Percentiles rank a stretch among this genome's conserved stretches.
Conservation (phyloP, 2,797 vertebrate genomes). For the Dipus sagitta region DNA sequence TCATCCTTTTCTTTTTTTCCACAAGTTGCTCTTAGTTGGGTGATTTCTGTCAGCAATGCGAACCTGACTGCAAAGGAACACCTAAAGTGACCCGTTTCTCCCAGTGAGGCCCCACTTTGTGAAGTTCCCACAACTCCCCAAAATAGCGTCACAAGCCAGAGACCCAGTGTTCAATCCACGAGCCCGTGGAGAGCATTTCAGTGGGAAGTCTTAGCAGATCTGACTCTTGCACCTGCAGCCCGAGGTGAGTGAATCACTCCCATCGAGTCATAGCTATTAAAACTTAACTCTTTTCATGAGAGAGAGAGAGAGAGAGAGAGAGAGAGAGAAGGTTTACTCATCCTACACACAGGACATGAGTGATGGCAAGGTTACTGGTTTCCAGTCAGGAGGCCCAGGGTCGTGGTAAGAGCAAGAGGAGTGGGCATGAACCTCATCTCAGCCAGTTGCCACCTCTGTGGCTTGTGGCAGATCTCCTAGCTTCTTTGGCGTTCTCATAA, state of each 20-base stretch:
- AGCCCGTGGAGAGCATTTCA: neutral
- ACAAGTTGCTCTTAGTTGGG: no score
- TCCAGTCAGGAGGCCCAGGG: neutral
- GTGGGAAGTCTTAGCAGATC: neutral
- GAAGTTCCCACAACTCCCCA: neutral
- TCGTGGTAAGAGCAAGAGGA: neutral
- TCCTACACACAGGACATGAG: neutral
- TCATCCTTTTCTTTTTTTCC: no score
- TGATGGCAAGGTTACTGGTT: neutral
- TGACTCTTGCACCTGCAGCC: slow-evolving; percentile 68
- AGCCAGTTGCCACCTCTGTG: neutral
- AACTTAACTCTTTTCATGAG: slow-evolving; percentile 15
- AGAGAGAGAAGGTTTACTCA: neutral
- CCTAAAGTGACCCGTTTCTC: neutral
- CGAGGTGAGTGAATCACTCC: slow-evolving; percentile 50
- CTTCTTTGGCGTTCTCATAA: neutral
- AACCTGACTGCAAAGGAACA: neutral
- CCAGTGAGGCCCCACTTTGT: neutral
- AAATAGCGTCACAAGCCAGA: neutral
- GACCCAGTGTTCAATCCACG: neutral
- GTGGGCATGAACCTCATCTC: neutral
- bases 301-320: neutral
- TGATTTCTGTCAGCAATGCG: no score
- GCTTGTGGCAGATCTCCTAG: neutral
- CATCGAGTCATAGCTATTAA: slow-evolving; percentile 62